Percentiles rank a stretch among this genome's conserved stretches.
These are phyloP conservation scores for Danionella dracula DNA, from an alignment of 2,797 vertebrate species.

Conservation along the genomic window DNA sequence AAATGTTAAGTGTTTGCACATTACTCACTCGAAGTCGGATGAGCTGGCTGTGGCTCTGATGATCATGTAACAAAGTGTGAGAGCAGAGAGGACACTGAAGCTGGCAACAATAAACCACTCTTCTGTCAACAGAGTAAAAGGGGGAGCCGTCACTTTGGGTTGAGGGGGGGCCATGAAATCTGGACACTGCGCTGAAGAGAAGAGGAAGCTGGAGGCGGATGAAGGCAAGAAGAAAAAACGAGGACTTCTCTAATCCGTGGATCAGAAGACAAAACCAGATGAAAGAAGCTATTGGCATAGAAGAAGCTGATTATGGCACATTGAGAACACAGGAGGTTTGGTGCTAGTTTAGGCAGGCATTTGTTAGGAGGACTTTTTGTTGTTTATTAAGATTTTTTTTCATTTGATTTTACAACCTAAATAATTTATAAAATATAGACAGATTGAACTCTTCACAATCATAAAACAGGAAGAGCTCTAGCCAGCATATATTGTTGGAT, in stretches of 20 bases:
- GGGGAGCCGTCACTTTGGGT: slow-evolving; percentile 67
- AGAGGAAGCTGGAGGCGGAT: slow-evolving; percentile 12
- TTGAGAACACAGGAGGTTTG: background rate
- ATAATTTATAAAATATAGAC: no score
- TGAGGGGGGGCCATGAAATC: slow-evolving; percentile 51
- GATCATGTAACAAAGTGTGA: slow-evolving; percentile 92
- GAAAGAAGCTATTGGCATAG: background rate
- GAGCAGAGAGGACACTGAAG: slow-evolving; percentile 85
- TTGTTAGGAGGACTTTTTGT: background rate
- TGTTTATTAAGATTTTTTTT: no score
- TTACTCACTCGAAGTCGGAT: slow-evolving; percentile 80
- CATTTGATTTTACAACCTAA: no score
- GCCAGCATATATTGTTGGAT: no score
- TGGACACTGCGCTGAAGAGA: slow-evolving; percentile 26
- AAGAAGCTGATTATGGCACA: background rate
- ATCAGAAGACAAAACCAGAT: slow-evolving; percentile 16
- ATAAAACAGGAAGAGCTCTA: no score
- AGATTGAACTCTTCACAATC: no score
- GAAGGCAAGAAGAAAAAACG: slow-evolving; percentile 14
- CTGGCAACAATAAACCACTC: slow-evolving; percentile 94
- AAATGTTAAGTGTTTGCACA: background rate
- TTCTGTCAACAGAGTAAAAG: slow-evolving; percentile 92
- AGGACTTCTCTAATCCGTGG: background rate
- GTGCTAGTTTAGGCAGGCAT: background rate
- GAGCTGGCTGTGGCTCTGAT: slow-evolving; percentile 84